A percentile compares a stretch with the other conserved stretches of the same genome.
These are phyloP conservation scores for Butastur rufipennis DNA, from an alignment of 2,113 vertebrate genomes.

Conservation along the genomic window DNA sequence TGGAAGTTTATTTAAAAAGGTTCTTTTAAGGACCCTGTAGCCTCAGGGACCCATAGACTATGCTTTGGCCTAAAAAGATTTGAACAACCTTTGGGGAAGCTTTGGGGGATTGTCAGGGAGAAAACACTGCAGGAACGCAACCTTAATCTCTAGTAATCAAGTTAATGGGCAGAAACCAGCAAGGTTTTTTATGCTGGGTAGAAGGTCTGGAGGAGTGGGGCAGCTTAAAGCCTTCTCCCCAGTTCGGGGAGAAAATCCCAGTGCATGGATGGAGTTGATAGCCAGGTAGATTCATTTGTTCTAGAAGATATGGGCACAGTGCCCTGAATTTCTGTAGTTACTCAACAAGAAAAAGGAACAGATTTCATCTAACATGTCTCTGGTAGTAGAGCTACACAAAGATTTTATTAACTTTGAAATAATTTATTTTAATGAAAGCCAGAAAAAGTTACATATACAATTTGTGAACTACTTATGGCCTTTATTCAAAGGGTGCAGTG, in stretches of 20 bases:
- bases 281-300: not conserved
- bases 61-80: not conserved
- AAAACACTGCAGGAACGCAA: not conserved
- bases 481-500: not conserved
- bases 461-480: not conserved
- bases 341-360: not conserved
- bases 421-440: not conserved
- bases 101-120: not conserved
- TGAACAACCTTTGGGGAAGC: not conserved
- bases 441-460: not conserved
- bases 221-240: not conserved
- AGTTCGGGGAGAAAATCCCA: not conserved
- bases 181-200: not conserved
- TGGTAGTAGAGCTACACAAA: not conserved
- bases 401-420: not conserved
- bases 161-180: not conserved
- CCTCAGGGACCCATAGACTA: not conserved
- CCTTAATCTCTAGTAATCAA: not conserved
- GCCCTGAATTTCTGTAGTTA: not conserved
- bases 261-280: not conserved
- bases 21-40: not conserved
- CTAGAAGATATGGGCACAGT: not conserved
- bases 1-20: not conserved
- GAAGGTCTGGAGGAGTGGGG: not conserved
- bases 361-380: not conserved